Percentiles rank a stretch among this genome's conserved stretches.
phyloP scores from a whole-genome alignment of 2,113 vertebrate genomes.

The Corythornis madagascariensis region DNA sequence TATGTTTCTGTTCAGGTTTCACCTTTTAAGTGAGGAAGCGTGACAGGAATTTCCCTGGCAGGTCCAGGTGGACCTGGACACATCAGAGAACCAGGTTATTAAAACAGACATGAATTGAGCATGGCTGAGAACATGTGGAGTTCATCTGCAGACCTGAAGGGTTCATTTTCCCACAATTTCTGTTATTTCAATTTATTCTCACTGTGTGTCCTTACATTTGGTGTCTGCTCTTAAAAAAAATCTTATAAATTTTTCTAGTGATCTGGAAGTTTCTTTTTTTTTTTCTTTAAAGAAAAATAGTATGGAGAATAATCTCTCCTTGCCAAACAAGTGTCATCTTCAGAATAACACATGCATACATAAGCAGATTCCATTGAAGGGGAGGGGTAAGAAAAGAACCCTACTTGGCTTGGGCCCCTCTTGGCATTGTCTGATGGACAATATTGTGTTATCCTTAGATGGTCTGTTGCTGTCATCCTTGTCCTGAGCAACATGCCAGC shows the following conservation, averaged over 20 bases:
- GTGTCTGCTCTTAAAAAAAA: neutral
- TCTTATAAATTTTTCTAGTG: neutral
- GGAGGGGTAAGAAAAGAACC: neutral
- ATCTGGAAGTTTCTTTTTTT: neutral
- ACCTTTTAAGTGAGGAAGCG: neutral
- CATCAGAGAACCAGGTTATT: neutral
- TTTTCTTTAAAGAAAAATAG: neutral
- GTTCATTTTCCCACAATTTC: neutral
- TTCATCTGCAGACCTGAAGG: neutral
- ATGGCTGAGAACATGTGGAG: neutral
- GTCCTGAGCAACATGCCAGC: neutral
- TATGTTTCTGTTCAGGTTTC: neutral
- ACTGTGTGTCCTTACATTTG: neutral
- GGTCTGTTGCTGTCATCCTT: slow-evolving; percentile 21
- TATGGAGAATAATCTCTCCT: slow-evolving; percentile 14
- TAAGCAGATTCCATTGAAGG: neutral
- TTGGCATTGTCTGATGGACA: neutral
- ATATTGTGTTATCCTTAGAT: slow-evolving; percentile 39
- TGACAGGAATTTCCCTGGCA: neutral
- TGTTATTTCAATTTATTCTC: neutral
- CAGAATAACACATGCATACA: neutral
- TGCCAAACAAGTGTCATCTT: neutral
- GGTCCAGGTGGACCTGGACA: neutral
- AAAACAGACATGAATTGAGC: neutral
- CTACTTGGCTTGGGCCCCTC: neutral